Base-by-base conservation (phyloP, 2,888 invertebrate genomes). In the Andrena bicolor region DNA sequence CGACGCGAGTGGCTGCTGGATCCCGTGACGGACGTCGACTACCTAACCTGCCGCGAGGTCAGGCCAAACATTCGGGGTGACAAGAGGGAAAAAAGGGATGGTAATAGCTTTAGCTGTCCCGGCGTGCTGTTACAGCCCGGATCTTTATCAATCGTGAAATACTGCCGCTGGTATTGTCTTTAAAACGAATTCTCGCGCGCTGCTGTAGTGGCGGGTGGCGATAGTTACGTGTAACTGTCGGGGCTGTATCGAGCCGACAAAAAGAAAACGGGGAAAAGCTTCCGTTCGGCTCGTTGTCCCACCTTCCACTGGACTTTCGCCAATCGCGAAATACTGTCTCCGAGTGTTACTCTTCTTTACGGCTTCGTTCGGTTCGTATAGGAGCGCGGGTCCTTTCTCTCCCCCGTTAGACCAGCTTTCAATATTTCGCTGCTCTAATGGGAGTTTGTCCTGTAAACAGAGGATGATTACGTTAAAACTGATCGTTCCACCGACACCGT, bases 111-210 rank as follows among this genome's bases (percentile, higher is more conserved):
- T 23, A 28, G 10, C 51, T 60, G 65, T 71, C 64, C 23, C 66
- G 16, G 2, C n/a, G 7, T n/a, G 30, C 49, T 51, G 26, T 58
- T 76, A 28, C 61, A n/a, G 4, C 3, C 20, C 20, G 53, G 61
- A 68, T 80, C 73, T 80, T 64, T 80, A 80, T 73, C 80, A 69
- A 69, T 73, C 53, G 73, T 80, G 68, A 73, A 80, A 80, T 80
- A 80, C 73, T 35, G 30, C 56, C n/a, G 35, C 23, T 26, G 66
- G 48, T 68, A 63, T 71, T 79, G 80, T 73, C 80, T 63, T 68
- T 20, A 63, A 35, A 72, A 80, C 35, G 72, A 63, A 80, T 80
- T 68, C 72, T 72, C n/a, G 28, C 23, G n/a, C 20, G 35, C 7
- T 3, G 61, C 0, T 32, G 26, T 48, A 32, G 30, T 23, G 20